Evolutionary conservation across 2,888 invertebrate genomes (phyloP).

Genomic region (Eilema sororculum): DNA sequence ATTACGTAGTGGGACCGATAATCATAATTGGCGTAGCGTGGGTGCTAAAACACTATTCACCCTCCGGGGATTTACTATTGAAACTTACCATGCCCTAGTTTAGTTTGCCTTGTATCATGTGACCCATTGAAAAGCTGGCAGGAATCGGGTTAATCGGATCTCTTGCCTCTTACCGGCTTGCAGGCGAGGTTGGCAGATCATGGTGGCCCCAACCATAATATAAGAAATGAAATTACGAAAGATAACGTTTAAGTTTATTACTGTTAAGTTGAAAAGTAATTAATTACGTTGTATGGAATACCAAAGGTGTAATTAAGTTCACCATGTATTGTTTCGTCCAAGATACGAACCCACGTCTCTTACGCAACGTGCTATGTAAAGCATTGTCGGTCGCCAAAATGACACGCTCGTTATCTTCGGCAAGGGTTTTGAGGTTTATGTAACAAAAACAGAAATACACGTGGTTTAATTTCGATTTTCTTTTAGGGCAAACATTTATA

Average conservation of each 20-base stretch:
- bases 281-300: constrained; percentile 1
- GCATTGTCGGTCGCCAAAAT: constrained; percentile 1
- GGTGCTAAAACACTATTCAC: too few species aligned
- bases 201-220: background rate
- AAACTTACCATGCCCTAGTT: too few species aligned
- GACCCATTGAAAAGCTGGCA: too few species aligned
- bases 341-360: constrained; percentile 7
- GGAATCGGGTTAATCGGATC: too few species aligned
- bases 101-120: too few species aligned
- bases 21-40: too few species aligned
- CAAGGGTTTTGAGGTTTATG: background rate
- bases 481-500: too few species aligned
- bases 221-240: background rate
- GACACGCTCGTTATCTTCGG: background rate
- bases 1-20: too few species aligned
- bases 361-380: constrained; percentile 3
- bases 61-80: too few species aligned
- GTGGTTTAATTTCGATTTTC: background rate
- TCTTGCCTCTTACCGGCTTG: too few species aligned
- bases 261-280: background rate
- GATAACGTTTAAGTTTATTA: background rate
- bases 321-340: constrained; percentile 6
- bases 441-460: background rate
- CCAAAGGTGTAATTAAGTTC: constrained; percentile 6
- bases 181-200: too few species aligned